Percentiles rank a stretch among this genome's conserved stretches.
These are phyloP conservation scores for Rhagonycha fulva DNA, from an alignment of 2,888 invertebrate genomes.

Conservation along the genomic window DNA sequence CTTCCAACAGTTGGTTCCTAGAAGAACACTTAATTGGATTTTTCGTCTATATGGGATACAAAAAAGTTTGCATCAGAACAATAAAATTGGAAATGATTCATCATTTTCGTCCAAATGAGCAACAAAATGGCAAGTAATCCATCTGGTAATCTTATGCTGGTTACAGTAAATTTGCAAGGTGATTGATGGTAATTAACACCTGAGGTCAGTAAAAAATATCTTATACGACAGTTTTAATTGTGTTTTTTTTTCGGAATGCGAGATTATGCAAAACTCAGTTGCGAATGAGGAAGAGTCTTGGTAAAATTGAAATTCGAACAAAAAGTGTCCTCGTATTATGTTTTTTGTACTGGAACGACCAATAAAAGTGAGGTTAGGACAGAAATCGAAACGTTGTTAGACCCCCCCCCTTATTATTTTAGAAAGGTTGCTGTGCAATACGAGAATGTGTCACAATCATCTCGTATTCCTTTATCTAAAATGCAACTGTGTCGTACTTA, in stretches of 20 bases:
- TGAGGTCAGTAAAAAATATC: background rate
- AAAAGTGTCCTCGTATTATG: background rate
- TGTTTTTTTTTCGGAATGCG: background rate
- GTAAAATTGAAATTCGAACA: background rate
- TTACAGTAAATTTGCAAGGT: background rate
- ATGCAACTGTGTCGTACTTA: slow-evolving; percentile 9
- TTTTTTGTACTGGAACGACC: background rate
- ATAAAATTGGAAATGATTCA: background rate
- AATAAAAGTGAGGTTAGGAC: too few species aligned
- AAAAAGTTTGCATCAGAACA: background rate
- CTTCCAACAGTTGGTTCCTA: background rate
- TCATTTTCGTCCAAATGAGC: background rate
- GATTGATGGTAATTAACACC: background rate
- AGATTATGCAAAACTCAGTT: background rate
- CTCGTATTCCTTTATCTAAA: background rate
- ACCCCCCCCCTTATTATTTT: background rate
- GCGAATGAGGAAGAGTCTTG: background rate
- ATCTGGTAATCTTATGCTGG: background rate
- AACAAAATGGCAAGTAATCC: background rate
- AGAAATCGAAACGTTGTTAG: too few species aligned
- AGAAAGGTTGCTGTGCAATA: background rate
- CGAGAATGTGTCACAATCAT: background rate
- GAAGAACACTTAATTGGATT: background rate
- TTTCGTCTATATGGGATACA: background rate
- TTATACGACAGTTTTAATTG: background rate